These are phyloP conservation scores for Jacana jacana DNA, from an alignment of 2,113 vertebrate genomes.

Conservation along the genomic window DNA sequence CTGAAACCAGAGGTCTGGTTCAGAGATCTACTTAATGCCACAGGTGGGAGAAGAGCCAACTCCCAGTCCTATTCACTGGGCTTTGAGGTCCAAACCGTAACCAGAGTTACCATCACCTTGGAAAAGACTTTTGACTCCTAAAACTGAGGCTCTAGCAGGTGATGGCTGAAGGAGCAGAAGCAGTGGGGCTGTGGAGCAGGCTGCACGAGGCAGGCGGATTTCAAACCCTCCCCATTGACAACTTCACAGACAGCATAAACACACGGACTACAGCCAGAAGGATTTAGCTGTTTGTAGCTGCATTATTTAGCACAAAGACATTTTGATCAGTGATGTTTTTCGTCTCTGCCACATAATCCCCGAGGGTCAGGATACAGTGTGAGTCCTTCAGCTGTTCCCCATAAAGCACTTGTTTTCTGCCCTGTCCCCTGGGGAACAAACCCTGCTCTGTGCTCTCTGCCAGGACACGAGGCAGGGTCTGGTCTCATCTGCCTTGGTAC, in stretches of 20 bases:
- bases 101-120: not conserved
- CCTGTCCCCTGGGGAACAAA: not conserved
- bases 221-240: not conserved
- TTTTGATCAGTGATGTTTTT: not conserved
- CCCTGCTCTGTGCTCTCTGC: not conserved
- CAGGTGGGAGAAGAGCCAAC: not conserved
- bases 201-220: not conserved
- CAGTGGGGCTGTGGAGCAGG: not conserved
- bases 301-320: not conserved
- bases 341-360: not conserved
- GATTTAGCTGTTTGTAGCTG: not conserved
- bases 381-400: not conserved
- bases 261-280: not conserved
- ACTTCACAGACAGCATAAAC: not conserved
- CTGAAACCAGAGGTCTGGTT: not conserved
- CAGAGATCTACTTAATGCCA: not conserved
- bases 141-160: not conserved
- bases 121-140: not conserved
- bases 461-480: not conserved
- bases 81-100: not conserved
- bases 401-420: not conserved
- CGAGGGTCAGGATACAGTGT: accelerated
- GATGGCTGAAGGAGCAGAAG: not conserved
- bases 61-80: not conserved
- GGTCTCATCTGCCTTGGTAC: not conserved